Evolutionary conservation across 2,113 vertebrate species (phyloP), one percentile per base, ranked within the genome.

Genomic region (Romanogobio albipinnatus): DNA sequence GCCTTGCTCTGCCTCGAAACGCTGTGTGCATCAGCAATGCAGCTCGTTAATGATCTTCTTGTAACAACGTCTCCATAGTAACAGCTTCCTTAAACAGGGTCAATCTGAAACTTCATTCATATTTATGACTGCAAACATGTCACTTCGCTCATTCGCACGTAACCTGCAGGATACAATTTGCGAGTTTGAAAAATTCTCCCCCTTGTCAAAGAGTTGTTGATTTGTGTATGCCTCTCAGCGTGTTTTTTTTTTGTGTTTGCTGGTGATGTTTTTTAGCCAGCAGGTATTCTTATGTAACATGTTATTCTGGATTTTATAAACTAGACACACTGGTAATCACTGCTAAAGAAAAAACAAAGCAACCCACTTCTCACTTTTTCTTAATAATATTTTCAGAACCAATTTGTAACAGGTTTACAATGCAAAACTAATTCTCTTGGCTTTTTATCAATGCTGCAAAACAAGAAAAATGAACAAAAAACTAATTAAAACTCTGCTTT

Each of bases 1-100:
- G 62, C 39, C 75, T 73, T 59, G 13, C 51, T 14, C 43, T 58
- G 83, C 49, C 45, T 45, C 78, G 45, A 71, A 68, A 24, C 24
- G 15, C 51, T 24, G 19, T 19, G 29, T 45, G 66, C 81, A 71
- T 81, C 71, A 83, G 83, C 90, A 87, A 84, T 77, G 82, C 66
- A 26, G 87, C 84, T 88, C 89, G 90, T 84, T 89, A 89, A 84
- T 87, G 88, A 89, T 81, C 84, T 88, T 90, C 85, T 80, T 79
- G 84, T 73, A 86, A 64, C 87, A 82, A 87, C 87, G 90, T 93
- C 90, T 85, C 90, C 91, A 94, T 91, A 90, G 92, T 92, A 92
- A 92, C 91, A 81, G 88, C 10, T 76, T 88, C 91, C 59, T 87
- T 87, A 87, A 90, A 82, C 88, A 86, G 79, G 76, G 90, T 59